These are phyloP conservation scores for Gephyroberyx darwinii DNA, from an alignment of 2,797 vertebrate genomes.

Conservation along the genomic window DNA sequence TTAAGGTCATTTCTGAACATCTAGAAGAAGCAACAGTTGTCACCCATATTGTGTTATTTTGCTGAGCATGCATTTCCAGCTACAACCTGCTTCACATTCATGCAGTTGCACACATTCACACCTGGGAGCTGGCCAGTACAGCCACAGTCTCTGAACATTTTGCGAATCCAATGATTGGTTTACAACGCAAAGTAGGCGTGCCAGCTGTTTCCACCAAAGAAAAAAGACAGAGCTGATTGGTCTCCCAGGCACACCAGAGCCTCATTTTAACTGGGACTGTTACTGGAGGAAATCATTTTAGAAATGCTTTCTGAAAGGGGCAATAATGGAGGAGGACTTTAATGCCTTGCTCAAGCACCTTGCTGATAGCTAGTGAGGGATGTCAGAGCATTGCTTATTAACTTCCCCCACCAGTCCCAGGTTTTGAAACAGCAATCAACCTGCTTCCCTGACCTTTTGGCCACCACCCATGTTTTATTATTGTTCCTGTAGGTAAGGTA, in stretches of 20 bases:
- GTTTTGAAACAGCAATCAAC: not conserved
- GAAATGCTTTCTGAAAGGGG: no score
- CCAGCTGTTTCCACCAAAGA: no score
- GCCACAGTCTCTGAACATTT: not conserved
- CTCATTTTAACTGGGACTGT: no score
- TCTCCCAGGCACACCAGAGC: no score
- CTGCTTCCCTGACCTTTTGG: conserved; percentile 1
- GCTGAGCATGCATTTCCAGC: not conserved
- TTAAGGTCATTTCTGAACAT: conserved; percentile 9
- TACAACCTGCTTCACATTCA: conserved; percentile 1
- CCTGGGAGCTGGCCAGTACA: not conserved
- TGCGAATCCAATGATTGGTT: no score
- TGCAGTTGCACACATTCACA: not conserved
- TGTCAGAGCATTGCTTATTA: not conserved
- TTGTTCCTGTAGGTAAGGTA: no score
- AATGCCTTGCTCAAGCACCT: conserved; percentile 17
- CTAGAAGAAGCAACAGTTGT: not conserved
- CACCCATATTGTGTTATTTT: conserved; percentile 9
- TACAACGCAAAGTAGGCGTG: no score
- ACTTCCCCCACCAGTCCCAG: conserved; percentile 2
- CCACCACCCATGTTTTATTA: not conserved
- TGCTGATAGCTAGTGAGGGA: conserved; percentile 20
- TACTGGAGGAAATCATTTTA: no score
- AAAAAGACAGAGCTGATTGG: no score
- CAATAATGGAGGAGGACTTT: not conserved